Percentiles rank a stretch among this genome's conserved stretches.
phyloP scores from a whole-genome alignment of 2,888 invertebrate species.

The Morpho deidamia region DNA sequence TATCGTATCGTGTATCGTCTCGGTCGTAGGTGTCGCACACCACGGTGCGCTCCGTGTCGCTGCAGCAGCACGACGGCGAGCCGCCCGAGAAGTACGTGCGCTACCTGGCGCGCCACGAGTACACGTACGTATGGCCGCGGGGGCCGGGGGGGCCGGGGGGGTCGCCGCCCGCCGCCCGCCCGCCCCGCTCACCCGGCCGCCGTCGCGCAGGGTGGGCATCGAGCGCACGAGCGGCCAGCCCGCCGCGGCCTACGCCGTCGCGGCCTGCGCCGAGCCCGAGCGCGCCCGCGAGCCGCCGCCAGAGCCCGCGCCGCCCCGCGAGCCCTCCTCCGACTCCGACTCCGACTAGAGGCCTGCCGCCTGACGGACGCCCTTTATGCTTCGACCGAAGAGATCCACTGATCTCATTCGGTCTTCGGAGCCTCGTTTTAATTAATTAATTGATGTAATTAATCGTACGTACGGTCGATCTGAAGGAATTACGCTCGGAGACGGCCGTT shows the following conservation, averaged over 20 bases:
- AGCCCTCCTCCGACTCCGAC: conserved; percentile 58
- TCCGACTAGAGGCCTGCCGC: not conserved
- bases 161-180: not conserved
- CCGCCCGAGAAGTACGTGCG: conserved; percentile 99
- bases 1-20: too few species aligned
- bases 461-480: too few species aligned
- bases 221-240: conserved; percentile 83
- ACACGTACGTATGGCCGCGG: not conserved
- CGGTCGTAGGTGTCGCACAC: conserved; percentile 96
- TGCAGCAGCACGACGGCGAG: conserved; percentile 92
- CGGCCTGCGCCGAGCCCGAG: conserved; percentile 33
- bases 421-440: not conserved
- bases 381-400: not conserved
- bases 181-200: not conserved
- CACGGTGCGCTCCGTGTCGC: conserved; percentile 92
- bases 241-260: conserved; percentile 60
- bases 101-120: conserved; percentile 95
- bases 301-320: conserved; percentile 22
- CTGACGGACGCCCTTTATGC: conserved; percentile 33
- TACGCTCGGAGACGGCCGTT: too few species aligned
- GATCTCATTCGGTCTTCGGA: not conserved
- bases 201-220: conserved; percentile 84
- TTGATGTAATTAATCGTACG: too few species aligned
- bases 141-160: not conserved
- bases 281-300: conserved; percentile 7